Percentiles rank a stretch among this genome's conserved stretches.
phyloP scores from a whole-genome alignment of 2,797 vertebrate species.

The Podargus strigoides region DNA sequence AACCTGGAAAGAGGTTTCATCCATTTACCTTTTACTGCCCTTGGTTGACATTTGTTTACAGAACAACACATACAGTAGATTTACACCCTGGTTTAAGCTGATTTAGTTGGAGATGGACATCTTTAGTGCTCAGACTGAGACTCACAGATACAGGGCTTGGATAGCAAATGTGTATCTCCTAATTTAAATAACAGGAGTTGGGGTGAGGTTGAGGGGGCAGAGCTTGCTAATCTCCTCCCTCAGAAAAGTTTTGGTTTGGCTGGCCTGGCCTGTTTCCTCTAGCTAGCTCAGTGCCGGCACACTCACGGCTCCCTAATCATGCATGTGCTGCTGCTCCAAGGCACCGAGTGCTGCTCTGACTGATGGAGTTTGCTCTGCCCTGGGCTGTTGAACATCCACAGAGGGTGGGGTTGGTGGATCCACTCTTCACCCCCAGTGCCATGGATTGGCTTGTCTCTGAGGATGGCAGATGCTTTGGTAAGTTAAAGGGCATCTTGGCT shows the following conservation, averaged over 20 bases:
- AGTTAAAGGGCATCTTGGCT: neutral
- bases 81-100: neutral
- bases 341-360: neutral
- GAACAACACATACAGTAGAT: neutral
- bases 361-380: neutral
- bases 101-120: neutral
- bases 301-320: neutral
- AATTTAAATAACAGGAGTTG: neutral
- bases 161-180: neutral
- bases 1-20: conserved; percentile 25
- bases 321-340: neutral
- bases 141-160: neutral
- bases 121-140: neutral
- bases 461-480: neutral
- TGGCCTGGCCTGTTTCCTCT: neutral
- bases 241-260: neutral
- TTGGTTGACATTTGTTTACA: neutral
- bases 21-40: neutral
- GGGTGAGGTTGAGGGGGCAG: neutral
- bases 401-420: neutral
- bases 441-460: neutral
- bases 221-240: neutral
- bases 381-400: neutral
- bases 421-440: neutral
- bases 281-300: neutral